Evolutionary conservation across 2,888 invertebrate species (phyloP).

Genomic region (Melanostoma mellinum): DNA sequence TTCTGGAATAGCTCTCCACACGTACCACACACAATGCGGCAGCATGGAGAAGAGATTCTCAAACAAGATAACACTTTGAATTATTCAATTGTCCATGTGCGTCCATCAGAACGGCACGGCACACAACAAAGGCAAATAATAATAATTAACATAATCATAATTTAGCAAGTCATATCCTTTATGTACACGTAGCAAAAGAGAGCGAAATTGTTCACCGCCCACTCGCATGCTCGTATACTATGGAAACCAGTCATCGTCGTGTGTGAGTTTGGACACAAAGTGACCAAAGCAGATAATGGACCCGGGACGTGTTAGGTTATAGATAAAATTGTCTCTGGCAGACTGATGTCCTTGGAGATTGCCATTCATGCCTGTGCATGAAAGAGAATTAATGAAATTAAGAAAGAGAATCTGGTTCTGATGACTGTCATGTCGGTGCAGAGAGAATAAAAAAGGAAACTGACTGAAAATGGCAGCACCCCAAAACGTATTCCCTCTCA

Average conservation of each 20-base stretch:
- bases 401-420: background rate
- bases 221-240: background rate
- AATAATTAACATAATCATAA: slow-evolving; percentile 73
- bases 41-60: slow-evolving; percentile 34
- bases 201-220: slow-evolving; percentile 14
- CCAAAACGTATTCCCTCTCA: slow-evolving; percentile 13
- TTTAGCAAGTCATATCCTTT: slow-evolving; percentile 59
- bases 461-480: slow-evolving; percentile 27
- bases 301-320: slow-evolving; percentile 52
- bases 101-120: slow-evolving; percentile 26
- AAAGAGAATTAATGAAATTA: slow-evolving; percentile 43
- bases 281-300: slow-evolving; percentile 59
- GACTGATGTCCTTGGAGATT: slow-evolving; percentile 28
- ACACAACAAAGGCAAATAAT: slow-evolving; percentile 66
- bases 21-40: background rate
- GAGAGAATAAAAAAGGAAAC: too few species aligned
- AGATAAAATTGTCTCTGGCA: slow-evolving; percentile 47
- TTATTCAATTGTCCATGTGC: slow-evolving; percentile 69
- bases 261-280: slow-evolving; percentile 37
- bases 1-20: slow-evolving; percentile 33
- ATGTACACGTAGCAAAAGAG: background rate
- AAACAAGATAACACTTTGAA: slow-evolving; percentile 65
- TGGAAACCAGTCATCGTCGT: background rate
- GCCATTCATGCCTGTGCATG: slow-evolving; percentile 21
- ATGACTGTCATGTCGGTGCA: too few species aligned